Base-by-base conservation (phyloP, 2,113 vertebrate species). In the Ardeotis arabs region DNA sequence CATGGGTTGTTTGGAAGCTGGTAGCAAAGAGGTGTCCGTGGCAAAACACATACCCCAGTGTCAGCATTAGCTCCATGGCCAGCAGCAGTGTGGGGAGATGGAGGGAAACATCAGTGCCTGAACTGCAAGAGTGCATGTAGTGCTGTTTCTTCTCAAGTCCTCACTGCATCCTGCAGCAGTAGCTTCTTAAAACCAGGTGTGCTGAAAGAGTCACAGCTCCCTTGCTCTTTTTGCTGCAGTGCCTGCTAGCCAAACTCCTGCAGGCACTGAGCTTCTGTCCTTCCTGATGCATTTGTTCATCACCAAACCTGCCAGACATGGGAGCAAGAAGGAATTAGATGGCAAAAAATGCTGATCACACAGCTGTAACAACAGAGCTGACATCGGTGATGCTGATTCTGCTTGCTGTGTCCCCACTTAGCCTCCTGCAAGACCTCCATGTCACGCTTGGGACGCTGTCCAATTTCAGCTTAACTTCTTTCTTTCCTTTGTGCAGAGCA, bases 51-150 rank as follows among this genome's bases (percentile, higher is more conserved):
- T 50, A 2, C 45, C 20, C 15, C 5, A 1, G 20, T 10, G 18
- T 20, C 4, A 3, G 33, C 28, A 25, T 45, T 53, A 62, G 16
- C 4, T 8, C 29, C 0, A 0, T 13, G 41, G 33, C 22, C 56
- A 80, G 64, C 41, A 70, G 41, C 19, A 78, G 19, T 2, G 1
- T 16, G 28, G 44, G 64, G 28, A 72, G 50, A 93, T 18, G 56
- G 25, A 64, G 18, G 35, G 76, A 63, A 68, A 68, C 29, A 47
- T 19, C 69, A 37, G 18, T 29, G 60, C 27, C 49, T 60, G 70
- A 78, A 82, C 1, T 60, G 64, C 69, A 63, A 35, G 33, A 78
- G n/a, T 2, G 1, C 24, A 22, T 39, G 7, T 19, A 64, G 31
- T 21, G 8, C 45, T 66, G 23, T 23, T 89, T 52, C 25, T 55